phyloP scores from a whole-genome alignment of 2,113 vertebrate genomes.

The Malaclemys terrapin region DNA sequence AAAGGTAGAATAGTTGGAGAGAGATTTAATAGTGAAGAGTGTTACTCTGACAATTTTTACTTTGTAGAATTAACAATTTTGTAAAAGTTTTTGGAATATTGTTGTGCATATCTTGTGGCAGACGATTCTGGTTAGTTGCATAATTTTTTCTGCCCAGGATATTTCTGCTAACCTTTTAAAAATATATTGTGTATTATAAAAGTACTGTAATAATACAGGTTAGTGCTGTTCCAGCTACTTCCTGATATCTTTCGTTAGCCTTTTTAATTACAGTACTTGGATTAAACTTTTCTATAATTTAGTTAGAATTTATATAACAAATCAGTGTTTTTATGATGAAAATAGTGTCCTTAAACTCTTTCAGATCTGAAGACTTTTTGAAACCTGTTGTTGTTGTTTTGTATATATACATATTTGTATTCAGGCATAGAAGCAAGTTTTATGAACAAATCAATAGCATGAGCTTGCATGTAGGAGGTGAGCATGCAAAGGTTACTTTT shows the following conservation, averaged over 20 bases:
- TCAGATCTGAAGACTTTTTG: not conserved
- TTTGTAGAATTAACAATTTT: conserved; percentile 13
- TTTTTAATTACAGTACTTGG: not conserved
- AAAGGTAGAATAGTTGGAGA: conserved; percentile 31
- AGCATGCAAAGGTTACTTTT: not conserved
- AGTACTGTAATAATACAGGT: not conserved
- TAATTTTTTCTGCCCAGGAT: not conserved
- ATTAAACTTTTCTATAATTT: not conserved
- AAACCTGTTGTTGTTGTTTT: not conserved
- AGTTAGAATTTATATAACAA: not conserved
- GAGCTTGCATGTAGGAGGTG: not conserved
- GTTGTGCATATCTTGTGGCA: conserved; percentile 9
- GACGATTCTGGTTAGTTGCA: conserved; percentile 1
- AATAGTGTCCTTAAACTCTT: not conserved
- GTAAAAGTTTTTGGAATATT: conserved; percentile 21
- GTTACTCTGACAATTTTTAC: conserved; percentile 6
- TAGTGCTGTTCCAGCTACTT: not conserved
- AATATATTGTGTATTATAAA: not conserved
- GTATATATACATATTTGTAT: not conserved
- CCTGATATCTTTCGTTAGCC: not conserved
- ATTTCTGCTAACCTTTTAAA: not conserved
- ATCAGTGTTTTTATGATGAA: not conserved
- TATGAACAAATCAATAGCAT: not conserved
- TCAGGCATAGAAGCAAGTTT: not conserved
- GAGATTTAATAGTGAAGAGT: conserved; percentile 20